Evolutionary conservation across 1,140 invertebrate species (phyloP).

Genomic region (Ceratitis capitata): DNA sequence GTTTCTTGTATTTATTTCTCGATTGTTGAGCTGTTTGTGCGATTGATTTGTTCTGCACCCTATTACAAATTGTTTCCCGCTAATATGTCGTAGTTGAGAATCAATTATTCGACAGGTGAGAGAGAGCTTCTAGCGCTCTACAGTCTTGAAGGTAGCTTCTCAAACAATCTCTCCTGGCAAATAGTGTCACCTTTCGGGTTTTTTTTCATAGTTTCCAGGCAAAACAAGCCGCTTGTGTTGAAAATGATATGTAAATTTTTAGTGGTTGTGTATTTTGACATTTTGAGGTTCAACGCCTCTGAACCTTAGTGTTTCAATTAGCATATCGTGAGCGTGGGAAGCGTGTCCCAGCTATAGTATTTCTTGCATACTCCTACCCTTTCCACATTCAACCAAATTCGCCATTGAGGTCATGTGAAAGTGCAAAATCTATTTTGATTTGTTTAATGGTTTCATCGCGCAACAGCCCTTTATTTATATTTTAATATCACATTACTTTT

Average conservation of each 20-base stretch:
- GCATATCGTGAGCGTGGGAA: conserved; percentile 29
- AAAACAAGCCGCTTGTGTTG: not conserved
- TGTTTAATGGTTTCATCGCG: conserved; percentile 20
- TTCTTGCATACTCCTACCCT: not conserved
- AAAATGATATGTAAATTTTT: not conserved
- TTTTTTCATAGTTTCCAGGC: not conserved
- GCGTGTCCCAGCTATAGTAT: not conserved
- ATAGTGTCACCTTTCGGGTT: not conserved
- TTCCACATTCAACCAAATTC: conserved; percentile 4
- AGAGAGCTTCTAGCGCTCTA: not conserved
- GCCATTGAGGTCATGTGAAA: conserved; percentile 31
- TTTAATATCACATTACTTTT: not conserved
- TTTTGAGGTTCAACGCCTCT: conserved; percentile 12
- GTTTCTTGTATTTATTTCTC: not conserved
- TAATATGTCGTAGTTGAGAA: not conserved
- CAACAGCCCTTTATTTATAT: not conserved
- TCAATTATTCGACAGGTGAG: not conserved
- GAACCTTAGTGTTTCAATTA: conserved; percentile 1
- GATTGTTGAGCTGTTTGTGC: not conserved
- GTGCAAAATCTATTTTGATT: conserved; percentile 34
- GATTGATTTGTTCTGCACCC: conserved; percentile 25
- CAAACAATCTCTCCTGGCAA: not conserved
- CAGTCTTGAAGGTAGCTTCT: no score
- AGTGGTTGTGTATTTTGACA: not conserved
- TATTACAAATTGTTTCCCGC: not conserved